Conservation (phyloP, 1,140 invertebrate species). For the Antheraea pernyi region DNA sequence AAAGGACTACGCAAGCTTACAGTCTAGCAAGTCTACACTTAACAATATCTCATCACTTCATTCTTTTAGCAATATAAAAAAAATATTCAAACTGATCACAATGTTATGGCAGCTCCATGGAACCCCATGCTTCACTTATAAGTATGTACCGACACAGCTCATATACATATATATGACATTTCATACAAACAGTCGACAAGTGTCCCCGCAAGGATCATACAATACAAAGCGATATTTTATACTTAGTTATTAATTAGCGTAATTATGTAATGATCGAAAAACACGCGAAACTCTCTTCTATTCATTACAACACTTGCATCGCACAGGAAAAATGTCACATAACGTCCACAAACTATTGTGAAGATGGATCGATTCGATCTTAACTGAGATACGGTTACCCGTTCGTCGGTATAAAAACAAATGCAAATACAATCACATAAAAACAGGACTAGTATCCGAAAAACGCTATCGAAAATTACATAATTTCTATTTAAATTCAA, state of each 20-base stretch:
- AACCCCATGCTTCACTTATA: conserved; percentile 74
- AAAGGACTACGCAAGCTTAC: conserved; percentile 63
- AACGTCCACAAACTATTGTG: conserved; percentile 42
- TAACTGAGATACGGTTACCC: conserved; percentile 70
- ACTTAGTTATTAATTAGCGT: conserved; percentile 15
- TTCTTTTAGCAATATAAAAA: conserved; percentile 76
- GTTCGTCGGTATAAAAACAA: conserved; percentile 73
- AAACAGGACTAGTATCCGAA: conserved; percentile 70
- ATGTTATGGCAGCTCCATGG: conserved; percentile 75
- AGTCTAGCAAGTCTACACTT: conserved; percentile 77
- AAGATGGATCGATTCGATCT: conserved; percentile 52
- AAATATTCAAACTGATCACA: conserved; percentile 78
- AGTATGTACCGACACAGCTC: conserved; percentile 48
- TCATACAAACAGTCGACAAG: conserved; percentile 56
- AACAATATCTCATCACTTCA: conserved; percentile 71
- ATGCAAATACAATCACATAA: conserved; percentile 69
- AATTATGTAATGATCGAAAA: conserved; percentile 37
- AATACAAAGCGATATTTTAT: conserved; percentile 52
- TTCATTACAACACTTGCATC: conserved; percentile 52
- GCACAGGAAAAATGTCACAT: conserved; percentile 65
- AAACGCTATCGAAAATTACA: conserved; percentile 68
- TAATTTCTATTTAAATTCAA: conserved; percentile 58
- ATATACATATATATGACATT: conserved; percentile 74
- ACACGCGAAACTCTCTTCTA: conserved; percentile 28
- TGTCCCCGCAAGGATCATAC: conserved; percentile 42